A percentile compares a stretch with the other conserved stretches of the same genome.
These are phyloP conservation scores for Lamellibrachia luymesi DNA, from an alignment of 1,140 invertebrate species.

Conservation along the genomic window DNA sequence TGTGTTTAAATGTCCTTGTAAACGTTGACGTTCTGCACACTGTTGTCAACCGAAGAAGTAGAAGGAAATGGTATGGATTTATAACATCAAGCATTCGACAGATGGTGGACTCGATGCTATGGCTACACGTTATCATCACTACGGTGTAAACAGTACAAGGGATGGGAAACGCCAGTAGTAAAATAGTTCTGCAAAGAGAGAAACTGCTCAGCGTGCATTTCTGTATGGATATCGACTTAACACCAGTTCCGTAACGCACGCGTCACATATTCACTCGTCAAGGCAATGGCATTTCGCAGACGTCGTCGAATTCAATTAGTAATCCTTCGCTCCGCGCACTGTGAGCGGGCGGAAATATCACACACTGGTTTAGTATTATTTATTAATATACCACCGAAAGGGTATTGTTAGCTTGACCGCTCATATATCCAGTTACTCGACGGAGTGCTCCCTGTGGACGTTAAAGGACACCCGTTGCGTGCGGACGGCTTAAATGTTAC, in stretches of 20 bases:
- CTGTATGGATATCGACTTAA: not conserved
- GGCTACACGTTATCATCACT: no score
- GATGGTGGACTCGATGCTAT: no score
- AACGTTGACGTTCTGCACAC: no score
- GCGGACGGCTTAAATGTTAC: not conserved
- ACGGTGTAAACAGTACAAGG: no score
- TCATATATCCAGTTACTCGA: not conserved
- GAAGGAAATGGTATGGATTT: no score
- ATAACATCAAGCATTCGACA: no score
- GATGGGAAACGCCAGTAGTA: no score
- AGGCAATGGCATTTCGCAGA: not conserved
- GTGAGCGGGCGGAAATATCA: not conserved
- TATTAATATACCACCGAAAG: not conserved
- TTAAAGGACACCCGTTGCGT: not conserved
- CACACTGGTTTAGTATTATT: not conserved
- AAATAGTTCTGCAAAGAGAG: no score
- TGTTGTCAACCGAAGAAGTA: no score
- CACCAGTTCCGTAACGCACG: not conserved
- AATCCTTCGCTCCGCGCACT: not conserved
- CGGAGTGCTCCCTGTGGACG: not conserved
- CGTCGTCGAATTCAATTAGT: not conserved
- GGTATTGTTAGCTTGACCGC: not conserved
- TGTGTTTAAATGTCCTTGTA: no score
- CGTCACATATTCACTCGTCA: not conserved
- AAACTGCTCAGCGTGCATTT: no score